Base-by-base conservation (phyloP, 2,888 invertebrate genomes). In the Petrolisthes manimaculis region DNA sequence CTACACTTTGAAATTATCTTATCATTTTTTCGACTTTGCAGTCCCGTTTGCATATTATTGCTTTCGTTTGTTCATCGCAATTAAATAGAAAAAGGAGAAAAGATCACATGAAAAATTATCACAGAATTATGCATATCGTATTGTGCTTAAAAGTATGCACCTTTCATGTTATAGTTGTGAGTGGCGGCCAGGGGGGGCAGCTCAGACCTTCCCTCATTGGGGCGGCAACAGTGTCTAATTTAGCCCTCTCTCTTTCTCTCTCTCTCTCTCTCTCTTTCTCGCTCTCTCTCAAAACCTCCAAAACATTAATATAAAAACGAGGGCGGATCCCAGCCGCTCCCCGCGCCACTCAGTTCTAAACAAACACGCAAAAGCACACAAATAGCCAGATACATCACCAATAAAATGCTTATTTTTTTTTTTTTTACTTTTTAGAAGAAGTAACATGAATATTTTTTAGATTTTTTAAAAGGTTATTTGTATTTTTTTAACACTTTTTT, bases 81-180 rank as follows among this genome's bases (percentile, higher is more conserved):
- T 88, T 88, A 86, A 90, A 88, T 83, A 86, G 86, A 88, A 86
- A 86, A 86, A 89, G 81, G 85, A 86, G 86, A 90, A 90, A 90
- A 88, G 90, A 90, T 90, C 90, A 90, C 90, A 90, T 90, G 88
- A 86, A 88, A 90, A 88, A 88, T 88, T 90, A 90, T 90, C 90
- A 90, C 90, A 90, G 90, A 88, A 88, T 90, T 88, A 90, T 90
- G 90, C 90, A 90, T 90, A 89, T 89, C 84, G 84, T 89, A 90
- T 90, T 88, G 90, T 90, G 90, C 90, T 88, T 90, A 86, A 86
- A 89, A 89, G 83, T 89, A 86, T 85, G 89, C 89, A 89, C 89
- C 89, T 86, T 86, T 87, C 83, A 69, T 79, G 78, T 80, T 54
- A 69, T 82, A 82, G 67, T 37, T 55, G n/a, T 21, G 56, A 51